Evolutionary conservation across 2,113 vertebrate genomes (phyloP), one percentile per base, ranked within the genome.

Genomic region (Tupaia chinensis): DNA sequence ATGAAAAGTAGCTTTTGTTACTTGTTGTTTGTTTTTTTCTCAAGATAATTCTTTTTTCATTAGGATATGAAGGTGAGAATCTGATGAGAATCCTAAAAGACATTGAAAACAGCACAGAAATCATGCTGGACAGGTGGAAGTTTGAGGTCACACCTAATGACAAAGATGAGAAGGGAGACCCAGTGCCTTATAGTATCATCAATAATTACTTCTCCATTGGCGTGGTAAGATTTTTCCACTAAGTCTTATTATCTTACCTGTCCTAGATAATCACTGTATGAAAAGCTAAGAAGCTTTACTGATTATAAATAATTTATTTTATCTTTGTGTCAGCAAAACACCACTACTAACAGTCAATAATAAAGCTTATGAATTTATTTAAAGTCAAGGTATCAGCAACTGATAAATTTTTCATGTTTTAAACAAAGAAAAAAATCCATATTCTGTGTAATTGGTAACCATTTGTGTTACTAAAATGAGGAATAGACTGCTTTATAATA

Each of bases 201-300:
- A 99, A 99, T 98, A 99, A 99, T 98, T 99, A 99, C 98, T 99
- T 99, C 98, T 99, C 99, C 97, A 99, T 99, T 96, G 99, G 99
- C 14, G 99, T 99, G 99, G 99, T 99, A 98, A 99, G 99, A 91
- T 97, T 95, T 98, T 98, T 91, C n/a, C 68, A 78, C 22, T 96
- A 97, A 92, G 83, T 84, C 3, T 94, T 96, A n/a, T 76, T 93
- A 54, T 90, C 97, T 73, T 89, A 63, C 15, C 58, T 94, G 2
- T 95, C 93, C 87, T 95, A 87, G 89, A 91, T 97, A 96, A 97
- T 91, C 92, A 91, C 83, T 91, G 80, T 68, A 13, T 70, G 65
- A 96, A 91, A 84, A 58, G 1, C 87, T 90, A 89, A 90, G 91
- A 98, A 95, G 86, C 91, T 96, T 93, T 95, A 80, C 84, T 96